phyloP scores from a whole-genome alignment of 2,113 vertebrate genomes.

The Indicator indicator region DNA sequence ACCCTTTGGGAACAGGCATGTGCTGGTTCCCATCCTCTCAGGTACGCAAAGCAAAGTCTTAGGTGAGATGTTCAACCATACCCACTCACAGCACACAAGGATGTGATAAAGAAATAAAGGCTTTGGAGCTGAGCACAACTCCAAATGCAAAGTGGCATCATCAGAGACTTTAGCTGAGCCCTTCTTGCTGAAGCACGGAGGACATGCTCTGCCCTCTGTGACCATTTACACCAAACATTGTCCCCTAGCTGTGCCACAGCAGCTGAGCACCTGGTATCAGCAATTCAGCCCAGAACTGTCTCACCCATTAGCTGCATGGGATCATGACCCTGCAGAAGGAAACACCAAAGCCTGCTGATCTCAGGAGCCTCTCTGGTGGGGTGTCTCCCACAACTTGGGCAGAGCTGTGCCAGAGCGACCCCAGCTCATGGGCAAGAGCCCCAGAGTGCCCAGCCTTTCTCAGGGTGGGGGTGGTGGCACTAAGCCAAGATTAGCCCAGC shows the following conservation, averaged over 20 bases:
- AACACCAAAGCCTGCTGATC: not conserved
- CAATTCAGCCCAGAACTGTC: not conserved
- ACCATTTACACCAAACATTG: not conserved
- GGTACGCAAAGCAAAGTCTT: not conserved
- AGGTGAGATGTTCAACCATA: accelerated
- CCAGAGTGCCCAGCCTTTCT: not conserved
- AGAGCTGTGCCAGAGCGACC: not conserved
- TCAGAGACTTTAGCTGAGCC: not conserved
- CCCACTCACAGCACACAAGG: not conserved
- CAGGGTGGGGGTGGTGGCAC: not conserved
- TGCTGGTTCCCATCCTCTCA: not conserved
- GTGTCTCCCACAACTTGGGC: not conserved
- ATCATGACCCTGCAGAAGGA: not conserved
- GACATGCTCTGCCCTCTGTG: not conserved
- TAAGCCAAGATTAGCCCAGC: not conserved
- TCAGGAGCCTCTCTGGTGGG: not conserved
- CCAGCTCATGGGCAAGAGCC: not conserved
- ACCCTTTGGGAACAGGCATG: not conserved
- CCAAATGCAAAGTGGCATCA: not conserved
- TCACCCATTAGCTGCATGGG: not conserved
- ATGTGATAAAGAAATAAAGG: not conserved
- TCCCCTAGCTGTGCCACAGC: not conserved
- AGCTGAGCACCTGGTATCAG: not conserved
- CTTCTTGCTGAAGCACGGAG: not conserved
- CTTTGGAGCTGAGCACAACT: not conserved